phyloP scores from a whole-genome alignment of 2,888 invertebrate species.

The Caenorhabditis parvicauda region DNA sequence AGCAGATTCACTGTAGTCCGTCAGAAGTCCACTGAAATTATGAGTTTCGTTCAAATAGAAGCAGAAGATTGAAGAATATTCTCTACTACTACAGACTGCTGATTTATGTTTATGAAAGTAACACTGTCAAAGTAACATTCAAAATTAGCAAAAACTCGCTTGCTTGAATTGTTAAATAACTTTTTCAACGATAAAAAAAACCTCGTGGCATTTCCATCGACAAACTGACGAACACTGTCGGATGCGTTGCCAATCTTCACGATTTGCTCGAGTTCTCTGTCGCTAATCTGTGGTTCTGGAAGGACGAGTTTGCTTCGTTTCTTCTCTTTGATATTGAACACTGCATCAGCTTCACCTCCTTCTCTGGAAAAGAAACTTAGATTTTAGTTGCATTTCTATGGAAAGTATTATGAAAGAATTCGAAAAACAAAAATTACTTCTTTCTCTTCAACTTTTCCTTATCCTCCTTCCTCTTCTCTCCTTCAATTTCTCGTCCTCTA shows the following conservation, averaged over 20 bases:
- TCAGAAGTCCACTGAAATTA: constrained; percentile 72
- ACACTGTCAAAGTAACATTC: no score
- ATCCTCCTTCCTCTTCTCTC: constrained; percentile 87
- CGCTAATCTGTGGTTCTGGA: constrained; percentile 93
- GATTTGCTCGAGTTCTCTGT: constrained; percentile 72
- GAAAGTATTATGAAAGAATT: background rate
- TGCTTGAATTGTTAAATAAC: background rate
- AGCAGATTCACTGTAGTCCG: constrained; percentile 80
- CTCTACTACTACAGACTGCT: no score
- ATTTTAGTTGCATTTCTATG: background rate
- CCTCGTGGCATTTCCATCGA: constrained; percentile 71
- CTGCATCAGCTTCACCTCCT: constrained; percentile 77
- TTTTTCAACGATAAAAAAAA: constrained; percentile 3
- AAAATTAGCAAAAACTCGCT: no score
- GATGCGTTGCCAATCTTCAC: constrained; percentile 72
- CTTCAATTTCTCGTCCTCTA: constrained; percentile 45
- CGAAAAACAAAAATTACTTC: constrained; percentile 66
- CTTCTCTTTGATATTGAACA: constrained; percentile 61
- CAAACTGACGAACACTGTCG: constrained; percentile 72
- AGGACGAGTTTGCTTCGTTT: constrained; percentile 78
- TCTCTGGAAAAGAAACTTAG: constrained; percentile 34
- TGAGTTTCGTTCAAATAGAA: background rate
- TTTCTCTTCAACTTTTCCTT: constrained; percentile 87
- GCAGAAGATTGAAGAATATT: no score
- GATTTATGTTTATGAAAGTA: no score